These are phyloP conservation scores for Pangasius krempfi DNA, from an alignment of 2,797 vertebrate genomes.

Conservation along the genomic window DNA sequence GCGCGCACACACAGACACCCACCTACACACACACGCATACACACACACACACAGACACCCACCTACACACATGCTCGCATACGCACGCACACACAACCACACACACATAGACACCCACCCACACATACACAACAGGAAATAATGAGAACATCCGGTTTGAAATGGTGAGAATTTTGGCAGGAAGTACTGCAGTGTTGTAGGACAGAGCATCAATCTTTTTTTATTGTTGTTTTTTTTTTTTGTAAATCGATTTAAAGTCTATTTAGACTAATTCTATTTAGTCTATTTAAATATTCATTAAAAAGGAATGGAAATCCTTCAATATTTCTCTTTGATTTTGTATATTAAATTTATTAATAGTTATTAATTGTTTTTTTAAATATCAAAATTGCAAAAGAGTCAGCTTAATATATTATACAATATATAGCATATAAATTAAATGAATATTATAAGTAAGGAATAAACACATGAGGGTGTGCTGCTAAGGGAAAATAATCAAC, in stretches of 20 bases:
- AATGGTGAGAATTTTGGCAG: slow-evolving; percentile 29
- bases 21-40: neutral
- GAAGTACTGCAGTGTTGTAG: slow-evolving; percentile 5
- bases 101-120: neutral
- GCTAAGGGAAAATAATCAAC: no score
- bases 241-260: no score
- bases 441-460: neutral
- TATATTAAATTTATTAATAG: neutral
- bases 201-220: neutral
- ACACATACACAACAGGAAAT: slow-evolving; percentile 37
- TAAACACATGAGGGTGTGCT: neutral
- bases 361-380: neutral
- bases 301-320: neutral
- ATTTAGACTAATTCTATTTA: no score
- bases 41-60: neutral
- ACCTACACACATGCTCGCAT: slow-evolving; percentile 13
- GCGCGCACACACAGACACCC: neutral
- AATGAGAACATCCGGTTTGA: slow-evolving; percentile 40
- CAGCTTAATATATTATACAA: neutral
- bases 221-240: neutral
- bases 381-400: no score
- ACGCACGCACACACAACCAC: neutral
- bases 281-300: neutral
- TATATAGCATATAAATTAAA: neutral
- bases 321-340: neutral